phyloP scores from a whole-genome alignment of 2,113 vertebrate species.

The Pygathrix nemaeus region DNA sequence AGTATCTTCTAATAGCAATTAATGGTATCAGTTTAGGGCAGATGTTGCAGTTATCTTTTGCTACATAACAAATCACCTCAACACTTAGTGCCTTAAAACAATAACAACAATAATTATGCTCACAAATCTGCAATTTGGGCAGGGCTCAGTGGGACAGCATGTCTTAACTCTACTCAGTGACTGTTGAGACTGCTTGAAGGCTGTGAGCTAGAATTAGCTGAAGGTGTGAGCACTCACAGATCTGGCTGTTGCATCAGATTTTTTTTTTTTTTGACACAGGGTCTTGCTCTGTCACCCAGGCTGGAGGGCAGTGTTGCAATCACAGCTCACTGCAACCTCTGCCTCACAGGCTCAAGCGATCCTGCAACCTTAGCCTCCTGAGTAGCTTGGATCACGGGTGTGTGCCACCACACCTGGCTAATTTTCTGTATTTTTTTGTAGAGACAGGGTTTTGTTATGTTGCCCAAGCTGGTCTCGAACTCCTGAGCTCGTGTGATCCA shows the following conservation, averaged over 20 bases:
- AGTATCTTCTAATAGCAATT: constrained; percentile 38
- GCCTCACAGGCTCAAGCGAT: no score
- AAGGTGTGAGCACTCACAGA: background rate
- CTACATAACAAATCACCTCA: background rate
- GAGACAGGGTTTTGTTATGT: no score
- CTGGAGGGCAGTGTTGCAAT: no score
- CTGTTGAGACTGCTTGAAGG: background rate
- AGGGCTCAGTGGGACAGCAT: background rate
- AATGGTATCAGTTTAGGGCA: constrained; percentile 41
- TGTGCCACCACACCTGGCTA: no score
- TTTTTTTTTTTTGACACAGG: background rate
- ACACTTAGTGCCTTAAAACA: constrained; percentile 27
- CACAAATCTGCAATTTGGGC: constrained; percentile 34
- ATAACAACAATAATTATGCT: background rate
- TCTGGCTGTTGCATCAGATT: background rate
- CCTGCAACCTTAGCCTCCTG: no score
- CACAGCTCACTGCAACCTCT: no score
- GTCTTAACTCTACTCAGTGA: background rate
- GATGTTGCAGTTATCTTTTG: background rate
- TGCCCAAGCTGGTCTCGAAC: no score
- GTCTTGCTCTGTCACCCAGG: no score
- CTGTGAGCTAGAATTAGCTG: background rate
- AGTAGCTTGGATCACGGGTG: no score
- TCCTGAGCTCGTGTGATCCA: no score
- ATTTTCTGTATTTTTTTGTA: no score